Evolutionary conservation across 2,113 vertebrate species (phyloP).

Genomic region (Xenotilapia caudafasciata): DNA sequence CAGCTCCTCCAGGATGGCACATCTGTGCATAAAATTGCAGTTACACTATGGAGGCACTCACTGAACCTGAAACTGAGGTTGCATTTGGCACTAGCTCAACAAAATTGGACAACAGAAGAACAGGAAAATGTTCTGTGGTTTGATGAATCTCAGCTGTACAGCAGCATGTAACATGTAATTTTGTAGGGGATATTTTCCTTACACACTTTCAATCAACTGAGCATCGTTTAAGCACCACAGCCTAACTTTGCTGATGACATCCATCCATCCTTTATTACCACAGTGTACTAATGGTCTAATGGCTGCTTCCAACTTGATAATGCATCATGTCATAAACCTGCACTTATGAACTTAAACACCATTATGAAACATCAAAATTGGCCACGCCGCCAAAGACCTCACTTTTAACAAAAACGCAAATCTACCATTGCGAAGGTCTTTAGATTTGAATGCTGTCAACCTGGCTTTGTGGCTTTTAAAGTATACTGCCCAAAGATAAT

Average conservation of each 20-base stretch:
- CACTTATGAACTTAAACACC: neutral
- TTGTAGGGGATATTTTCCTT: neutral
- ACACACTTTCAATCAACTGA: neutral
- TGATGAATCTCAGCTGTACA: neutral
- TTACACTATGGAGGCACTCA: neutral
- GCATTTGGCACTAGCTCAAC: neutral
- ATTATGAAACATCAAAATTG: neutral
- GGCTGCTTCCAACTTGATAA: neutral
- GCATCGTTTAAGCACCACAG: neutral
- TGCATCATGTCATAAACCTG: neutral
- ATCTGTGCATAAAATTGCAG: neutral
- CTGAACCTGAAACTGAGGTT: neutral
- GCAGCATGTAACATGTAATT: neutral
- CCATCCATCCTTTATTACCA: neutral
- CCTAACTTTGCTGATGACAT: neutral
- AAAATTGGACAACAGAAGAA: neutral
- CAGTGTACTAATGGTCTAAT: neutral
- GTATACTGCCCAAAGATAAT: neutral
- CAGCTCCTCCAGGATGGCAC: neutral
- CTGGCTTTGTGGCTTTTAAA: neutral
- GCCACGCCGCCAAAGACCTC: neutral
- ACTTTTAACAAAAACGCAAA: neutral
- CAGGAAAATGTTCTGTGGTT: neutral
- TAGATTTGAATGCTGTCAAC: neutral
- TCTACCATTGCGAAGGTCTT: neutral